Evolutionary conservation across 2,797 vertebrate species (phyloP).

Genomic region (Channallabes apus): DNA sequence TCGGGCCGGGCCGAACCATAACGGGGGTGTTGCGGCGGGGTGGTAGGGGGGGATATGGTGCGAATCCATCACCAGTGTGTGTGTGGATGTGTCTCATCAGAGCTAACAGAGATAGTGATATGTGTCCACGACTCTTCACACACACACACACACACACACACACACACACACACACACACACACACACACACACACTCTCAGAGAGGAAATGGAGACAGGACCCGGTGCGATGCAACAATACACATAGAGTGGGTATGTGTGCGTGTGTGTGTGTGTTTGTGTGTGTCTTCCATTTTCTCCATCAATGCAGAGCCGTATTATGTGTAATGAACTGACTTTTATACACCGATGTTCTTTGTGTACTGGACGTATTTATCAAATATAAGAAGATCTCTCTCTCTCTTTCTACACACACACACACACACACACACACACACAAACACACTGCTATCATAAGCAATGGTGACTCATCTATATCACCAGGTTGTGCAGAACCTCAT

Average conservation of each 20-base stretch:
- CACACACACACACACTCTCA: neutral
- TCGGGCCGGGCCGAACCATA: neutral
- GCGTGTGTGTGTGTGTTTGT: conserved; percentile 1
- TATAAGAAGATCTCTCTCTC: neutral
- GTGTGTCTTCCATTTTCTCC: conserved; percentile 40
- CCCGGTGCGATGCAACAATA: neutral
- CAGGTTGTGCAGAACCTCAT: neutral
- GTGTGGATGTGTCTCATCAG: conserved; percentile 33
- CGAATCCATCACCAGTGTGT: conserved; percentile 48
- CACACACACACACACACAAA: neutral
- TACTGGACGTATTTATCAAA: neutral
- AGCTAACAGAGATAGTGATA: conserved; percentile 24
- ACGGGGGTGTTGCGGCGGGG: neutral
- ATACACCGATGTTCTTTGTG: conserved; percentile 29
- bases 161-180: too few relatives aligned
- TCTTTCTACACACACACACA: neutral
- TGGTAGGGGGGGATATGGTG: neutral
- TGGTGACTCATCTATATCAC: neutral
- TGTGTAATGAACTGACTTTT: conserved; percentile 37
- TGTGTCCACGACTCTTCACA: neutral
- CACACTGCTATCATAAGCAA: neutral
- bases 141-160: neutral
- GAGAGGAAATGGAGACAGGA: neutral
- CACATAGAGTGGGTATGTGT: conserved; percentile 18
- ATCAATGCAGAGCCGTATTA: conserved; percentile 47